Evolutionary conservation across 2,888 invertebrate genomes (phyloP).

Genomic region (Argyra leucocephala): DNA sequence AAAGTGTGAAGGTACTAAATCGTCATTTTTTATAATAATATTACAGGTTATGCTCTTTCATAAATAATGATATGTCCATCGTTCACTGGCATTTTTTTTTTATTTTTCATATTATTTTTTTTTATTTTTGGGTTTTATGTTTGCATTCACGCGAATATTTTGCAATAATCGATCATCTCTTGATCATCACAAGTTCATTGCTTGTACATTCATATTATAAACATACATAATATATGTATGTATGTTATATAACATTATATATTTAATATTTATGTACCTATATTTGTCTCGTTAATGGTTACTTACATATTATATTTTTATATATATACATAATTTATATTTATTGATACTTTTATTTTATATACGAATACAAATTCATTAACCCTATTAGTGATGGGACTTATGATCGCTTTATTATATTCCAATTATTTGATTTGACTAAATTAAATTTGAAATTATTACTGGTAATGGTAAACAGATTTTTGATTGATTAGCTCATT

Average conservation of each 20-base stretch:
- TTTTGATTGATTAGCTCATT: no score
- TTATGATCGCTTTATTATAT: no score
- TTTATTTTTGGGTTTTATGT: background rate
- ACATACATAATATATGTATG: background rate
- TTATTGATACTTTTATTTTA: background rate
- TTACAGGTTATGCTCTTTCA: constrained; percentile 6
- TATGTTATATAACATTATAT: background rate
- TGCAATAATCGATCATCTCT: constrained; percentile 3
- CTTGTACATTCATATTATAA: background rate
- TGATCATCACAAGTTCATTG: constrained; percentile 4
- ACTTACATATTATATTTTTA: no score
- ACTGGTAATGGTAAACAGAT: no score
- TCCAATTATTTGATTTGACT: no score
- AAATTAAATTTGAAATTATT: no score
- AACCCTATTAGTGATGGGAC: no score
- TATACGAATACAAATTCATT: background rate
- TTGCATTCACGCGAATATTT: constrained; percentile 6
- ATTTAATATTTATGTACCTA: no score
- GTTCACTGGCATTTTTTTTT: background rate
- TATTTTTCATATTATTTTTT: background rate
- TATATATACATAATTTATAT: no score
- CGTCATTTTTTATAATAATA: constrained; percentile 3
- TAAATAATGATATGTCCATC: constrained; percentile 6
- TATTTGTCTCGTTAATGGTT: no score
- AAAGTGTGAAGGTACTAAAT: constrained; percentile 6